Conservation (phyloP, 2,888 invertebrate genomes). For the Allacma fusca region DNA sequence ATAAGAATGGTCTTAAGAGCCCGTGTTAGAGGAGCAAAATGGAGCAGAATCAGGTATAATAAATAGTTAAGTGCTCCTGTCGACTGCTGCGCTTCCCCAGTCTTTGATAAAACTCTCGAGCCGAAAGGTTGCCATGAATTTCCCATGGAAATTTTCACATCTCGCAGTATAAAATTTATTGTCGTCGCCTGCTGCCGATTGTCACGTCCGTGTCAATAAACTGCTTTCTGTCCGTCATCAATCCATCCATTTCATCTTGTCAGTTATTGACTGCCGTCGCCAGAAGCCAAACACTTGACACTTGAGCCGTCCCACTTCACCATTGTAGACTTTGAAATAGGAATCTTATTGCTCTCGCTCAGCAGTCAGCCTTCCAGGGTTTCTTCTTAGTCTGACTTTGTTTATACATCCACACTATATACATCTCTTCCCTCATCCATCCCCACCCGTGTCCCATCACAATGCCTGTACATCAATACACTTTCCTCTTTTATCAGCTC, state of each 20-base stretch:
- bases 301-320: slow-evolving; percentile 36
- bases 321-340: slow-evolving; percentile 20
- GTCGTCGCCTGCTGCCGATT: slow-evolving; percentile 46
- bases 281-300: slow-evolving; percentile 45
- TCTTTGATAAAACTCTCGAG: slow-evolving; percentile 23
- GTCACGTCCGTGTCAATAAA: slow-evolving; percentile 44
- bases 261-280: slow-evolving; percentile 41
- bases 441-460: too few species aligned
- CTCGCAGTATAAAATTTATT: slow-evolving; percentile 44
- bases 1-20: neutral
- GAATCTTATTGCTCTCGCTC: slow-evolving; percentile 6
- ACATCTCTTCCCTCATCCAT: too few species aligned
- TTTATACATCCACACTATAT: neutral
- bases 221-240: slow-evolving; percentile 38
- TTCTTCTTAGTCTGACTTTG: neutral
- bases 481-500: too few species aligned
- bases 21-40: slow-evolving; percentile 14
- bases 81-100: slow-evolving; percentile 23
- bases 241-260: slow-evolving; percentile 42
- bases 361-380: neutral
- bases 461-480: too few species aligned
- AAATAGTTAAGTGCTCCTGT: slow-evolving; percentile 44
- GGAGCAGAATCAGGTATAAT: slow-evolving; percentile 27
- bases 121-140: slow-evolving; percentile 18
- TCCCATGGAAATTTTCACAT: slow-evolving; percentile 34